These are phyloP conservation scores for Cirrhinus mrigala DNA, from an alignment of 2,797 vertebrate species.

Conservation along the genomic window DNA sequence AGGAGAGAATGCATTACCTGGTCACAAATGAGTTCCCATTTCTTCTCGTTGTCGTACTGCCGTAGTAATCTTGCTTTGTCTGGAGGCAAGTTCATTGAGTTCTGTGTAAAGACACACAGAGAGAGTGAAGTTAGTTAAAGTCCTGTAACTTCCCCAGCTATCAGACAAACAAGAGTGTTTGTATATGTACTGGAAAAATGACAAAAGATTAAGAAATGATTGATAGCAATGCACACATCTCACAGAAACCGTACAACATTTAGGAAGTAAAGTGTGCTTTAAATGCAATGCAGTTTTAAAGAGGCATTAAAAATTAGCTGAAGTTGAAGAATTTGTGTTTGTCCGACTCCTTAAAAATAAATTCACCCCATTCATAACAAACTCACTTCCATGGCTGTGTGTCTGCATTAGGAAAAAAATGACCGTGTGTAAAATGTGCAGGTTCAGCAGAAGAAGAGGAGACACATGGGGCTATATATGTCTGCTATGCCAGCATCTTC, in stretches of 20 bases:
- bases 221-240: not conserved
- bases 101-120: constrained; percentile 77
- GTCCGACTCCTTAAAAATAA: constrained; percentile 3
- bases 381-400: constrained; percentile 2
- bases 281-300: not conserved
- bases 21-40: constrained; percentile 98
- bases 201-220: not conserved
- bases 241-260: not conserved
- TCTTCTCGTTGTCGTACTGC: constrained; percentile 98
- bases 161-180: constrained; percentile 23
- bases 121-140: constrained; percentile 51
- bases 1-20: constrained; percentile 81
- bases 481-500: constrained; percentile 3
- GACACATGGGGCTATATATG: constrained; percentile 12
- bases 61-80: constrained; percentile 95
- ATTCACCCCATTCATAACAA: constrained; percentile 14
- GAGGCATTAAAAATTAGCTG: not conserved
- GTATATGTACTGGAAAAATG: constrained; percentile 21
- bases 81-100: constrained; percentile 97
- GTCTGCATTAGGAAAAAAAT: not conserved
- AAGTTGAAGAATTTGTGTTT: not conserved
- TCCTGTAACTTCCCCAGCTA: constrained; percentile 42
- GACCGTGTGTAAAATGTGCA: constrained; percentile 9
- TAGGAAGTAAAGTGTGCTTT: not conserved
- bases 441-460: constrained; percentile 34